Conservation (phyloP, 2,888 invertebrate species). For the Euspilapteryx auroguttella region DNA sequence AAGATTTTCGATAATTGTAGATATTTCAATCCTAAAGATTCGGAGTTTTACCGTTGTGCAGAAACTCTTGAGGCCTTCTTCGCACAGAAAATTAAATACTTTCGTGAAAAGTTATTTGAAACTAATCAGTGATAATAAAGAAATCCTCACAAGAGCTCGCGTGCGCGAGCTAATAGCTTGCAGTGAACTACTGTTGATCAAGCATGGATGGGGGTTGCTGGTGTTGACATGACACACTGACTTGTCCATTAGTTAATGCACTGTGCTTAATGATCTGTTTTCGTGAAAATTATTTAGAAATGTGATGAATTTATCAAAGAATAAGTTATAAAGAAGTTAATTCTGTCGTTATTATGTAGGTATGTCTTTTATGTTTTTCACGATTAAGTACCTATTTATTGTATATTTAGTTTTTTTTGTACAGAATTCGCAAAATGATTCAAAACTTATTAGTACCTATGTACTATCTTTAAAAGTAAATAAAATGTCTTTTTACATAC, state of each 20-base stretch:
- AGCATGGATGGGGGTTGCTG: too few relatives aligned
- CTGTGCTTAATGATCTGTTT: too few relatives aligned
- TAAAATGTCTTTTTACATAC: conserved; percentile 38
- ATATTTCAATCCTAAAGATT: conserved; percentile 94
- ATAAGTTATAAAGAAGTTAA: conserved; percentile 34
- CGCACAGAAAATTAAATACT: conserved; percentile 88
- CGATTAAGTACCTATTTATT: conserved; percentile 50
- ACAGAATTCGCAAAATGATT: too few relatives aligned
- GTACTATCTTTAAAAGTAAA: too few relatives aligned
- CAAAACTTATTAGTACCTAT: too few relatives aligned
- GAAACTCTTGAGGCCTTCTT: conserved; percentile 94
- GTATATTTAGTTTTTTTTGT: too few relatives aligned
- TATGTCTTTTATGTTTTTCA: conserved; percentile 32
- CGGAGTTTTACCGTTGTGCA: conserved; percentile 95
- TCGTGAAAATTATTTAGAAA: conserved; percentile 42
- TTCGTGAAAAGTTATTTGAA: conserved; percentile 82
- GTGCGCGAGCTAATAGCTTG: too few relatives aligned
- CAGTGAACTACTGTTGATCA: too few relatives aligned
- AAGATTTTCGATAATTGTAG: conserved; percentile 99
- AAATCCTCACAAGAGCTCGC: too few relatives aligned
- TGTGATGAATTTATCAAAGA: conserved; percentile 41
- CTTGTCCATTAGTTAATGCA: too few relatives aligned
- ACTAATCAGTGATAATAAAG: too few relatives aligned
- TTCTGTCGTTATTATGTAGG: conserved; percentile 22
- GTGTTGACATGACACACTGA: too few relatives aligned